Conservation (phyloP, 2,113 vertebrate genomes). For the Oenanthe melanoleuca region DNA sequence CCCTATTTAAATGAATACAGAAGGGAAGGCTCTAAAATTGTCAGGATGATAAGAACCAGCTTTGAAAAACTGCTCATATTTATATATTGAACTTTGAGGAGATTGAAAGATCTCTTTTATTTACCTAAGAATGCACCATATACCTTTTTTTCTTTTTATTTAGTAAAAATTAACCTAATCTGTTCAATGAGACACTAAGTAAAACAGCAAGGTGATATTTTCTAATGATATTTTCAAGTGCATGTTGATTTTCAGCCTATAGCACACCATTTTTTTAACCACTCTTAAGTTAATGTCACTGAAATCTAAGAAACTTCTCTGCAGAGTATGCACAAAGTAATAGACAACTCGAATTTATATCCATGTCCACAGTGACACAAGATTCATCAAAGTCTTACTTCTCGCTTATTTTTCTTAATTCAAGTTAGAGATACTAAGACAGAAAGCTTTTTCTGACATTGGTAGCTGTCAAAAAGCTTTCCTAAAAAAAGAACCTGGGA, state of each 20-base stretch:
- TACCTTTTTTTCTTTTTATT: accelerated
- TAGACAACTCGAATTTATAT: not conserved
- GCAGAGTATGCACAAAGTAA: not conserved
- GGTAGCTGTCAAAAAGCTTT: slow-evolving; percentile 53
- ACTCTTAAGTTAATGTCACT: not conserved
- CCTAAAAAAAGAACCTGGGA: slow-evolving; percentile 51
- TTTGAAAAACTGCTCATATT: not conserved
- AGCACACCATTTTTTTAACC: not conserved
- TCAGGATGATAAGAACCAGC: not conserved
- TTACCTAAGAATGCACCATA: not conserved
- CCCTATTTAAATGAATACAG: not conserved
- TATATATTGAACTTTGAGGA: not conserved
- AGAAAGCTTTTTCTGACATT: slow-evolving; percentile 54
- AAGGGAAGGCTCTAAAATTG: not conserved
- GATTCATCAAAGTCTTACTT: slow-evolving; percentile 47
- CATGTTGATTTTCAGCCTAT: not conserved
- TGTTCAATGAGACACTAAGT: not conserved
- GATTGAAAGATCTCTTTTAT: not conserved
- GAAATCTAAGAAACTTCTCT: not conserved
- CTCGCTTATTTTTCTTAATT: slow-evolving; percentile 23
- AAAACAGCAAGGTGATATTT: not conserved
- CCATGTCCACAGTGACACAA: slow-evolving; percentile 10
- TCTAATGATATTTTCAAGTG: not conserved
- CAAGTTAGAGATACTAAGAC: slow-evolving; percentile 35
- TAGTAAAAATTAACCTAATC: not conserved